phyloP scores from a whole-genome alignment of 2,888 invertebrate species.

The Labia minor region DNA sequence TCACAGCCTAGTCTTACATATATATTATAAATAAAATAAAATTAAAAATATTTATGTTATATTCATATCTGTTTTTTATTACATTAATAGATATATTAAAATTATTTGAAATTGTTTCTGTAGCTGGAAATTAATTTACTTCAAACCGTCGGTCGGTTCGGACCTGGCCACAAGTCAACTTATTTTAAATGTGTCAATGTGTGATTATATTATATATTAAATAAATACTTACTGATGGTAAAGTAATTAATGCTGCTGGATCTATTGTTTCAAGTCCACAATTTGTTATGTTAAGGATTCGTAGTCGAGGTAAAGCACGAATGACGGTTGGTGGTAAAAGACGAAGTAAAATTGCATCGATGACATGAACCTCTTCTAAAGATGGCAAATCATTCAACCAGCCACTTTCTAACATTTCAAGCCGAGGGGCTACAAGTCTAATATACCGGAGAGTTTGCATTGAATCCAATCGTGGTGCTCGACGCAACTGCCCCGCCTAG shows the following conservation, averaged over 20 bases:
- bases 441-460: background rate
- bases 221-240: conserved; percentile 51
- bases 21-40: too few species aligned
- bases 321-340: conserved; percentile 63
- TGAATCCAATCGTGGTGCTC: background rate
- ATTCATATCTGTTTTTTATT: too few species aligned
- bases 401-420: background rate
- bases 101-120: too few species aligned
- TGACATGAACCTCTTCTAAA: conserved; percentile 62
- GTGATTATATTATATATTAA: too few species aligned
- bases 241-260: conserved; percentile 58
- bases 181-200: too few species aligned
- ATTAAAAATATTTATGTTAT: too few species aligned
- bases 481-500: background rate
- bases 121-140: too few species aligned
- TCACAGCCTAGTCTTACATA: too few species aligned
- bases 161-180: too few species aligned
- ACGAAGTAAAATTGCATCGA: conserved; percentile 50
- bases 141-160: too few species aligned
- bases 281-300: conserved; percentile 60
- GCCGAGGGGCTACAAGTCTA: background rate
- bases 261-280: conserved; percentile 70
- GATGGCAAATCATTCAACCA: conserved; percentile 46
- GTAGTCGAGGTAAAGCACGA: conserved; percentile 55
- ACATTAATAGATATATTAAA: too few species aligned